phyloP scores from a whole-genome alignment of 64 coral and sea anemone species.

The Montipora efflorescens region DNA sequence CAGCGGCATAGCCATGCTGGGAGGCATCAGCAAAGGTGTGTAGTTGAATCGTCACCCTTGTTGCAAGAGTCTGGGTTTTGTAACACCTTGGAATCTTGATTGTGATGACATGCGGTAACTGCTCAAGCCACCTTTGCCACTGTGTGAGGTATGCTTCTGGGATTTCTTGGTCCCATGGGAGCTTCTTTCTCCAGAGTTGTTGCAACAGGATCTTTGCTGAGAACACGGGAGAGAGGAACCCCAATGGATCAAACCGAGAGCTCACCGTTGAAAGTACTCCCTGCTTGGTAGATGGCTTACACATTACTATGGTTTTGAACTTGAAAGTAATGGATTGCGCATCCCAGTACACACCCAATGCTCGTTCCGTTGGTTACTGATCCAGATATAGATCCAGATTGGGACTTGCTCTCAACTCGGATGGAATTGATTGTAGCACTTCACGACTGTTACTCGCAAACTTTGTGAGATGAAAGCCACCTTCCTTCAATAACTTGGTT shows the following conservation, averaged over 20 bases:
- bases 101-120: too few relatives aligned
- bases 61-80: too few relatives aligned
- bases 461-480: conserved; percentile 67
- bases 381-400: conserved; percentile 43
- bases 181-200: too few relatives aligned
- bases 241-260: conserved; percentile 60
- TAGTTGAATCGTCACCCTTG: too few relatives aligned
- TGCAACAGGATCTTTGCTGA: conserved; percentile 29
- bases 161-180: conserved; percentile 56
- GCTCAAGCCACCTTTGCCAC: too few relatives aligned
- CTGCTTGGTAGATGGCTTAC: conserved; percentile 45
- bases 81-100: too few relatives aligned
- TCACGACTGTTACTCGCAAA: conserved; percentile 54
- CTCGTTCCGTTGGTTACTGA: conserved; percentile 44
- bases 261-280: conserved; percentile 41
- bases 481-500: conserved; percentile 13
- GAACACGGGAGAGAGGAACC: conserved; percentile 54
- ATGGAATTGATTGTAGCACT: conserved; percentile 18
- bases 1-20: too few relatives aligned
- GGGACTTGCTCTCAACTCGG: conserved; percentile 23
- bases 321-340: conserved; percentile 34
- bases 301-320: conserved; percentile 1
- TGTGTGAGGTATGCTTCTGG: not conserved
- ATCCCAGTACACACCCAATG: conserved; percentile 60
- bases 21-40: too few relatives aligned